Evolutionary conservation across 1,140 invertebrate species (phyloP).

Genomic region (Xylocopa sonorina): DNA sequence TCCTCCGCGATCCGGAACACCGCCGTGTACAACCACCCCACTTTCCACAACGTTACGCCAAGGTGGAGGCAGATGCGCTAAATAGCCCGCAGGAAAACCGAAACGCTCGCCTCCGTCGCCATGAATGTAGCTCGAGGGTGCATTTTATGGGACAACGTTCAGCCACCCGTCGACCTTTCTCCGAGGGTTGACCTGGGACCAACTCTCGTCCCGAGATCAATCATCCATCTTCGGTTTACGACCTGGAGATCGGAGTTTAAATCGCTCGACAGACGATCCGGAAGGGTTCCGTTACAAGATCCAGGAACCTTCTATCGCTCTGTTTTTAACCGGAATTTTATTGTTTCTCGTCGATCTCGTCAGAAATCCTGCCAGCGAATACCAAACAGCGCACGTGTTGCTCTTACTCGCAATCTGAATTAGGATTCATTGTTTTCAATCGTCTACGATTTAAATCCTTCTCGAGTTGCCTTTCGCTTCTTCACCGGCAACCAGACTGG

Average conservation of each 20-base stretch:
- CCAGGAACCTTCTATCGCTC: not conserved
- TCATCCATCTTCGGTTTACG: constrained; percentile 46
- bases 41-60: constrained; percentile 47
- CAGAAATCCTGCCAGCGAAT: no score
- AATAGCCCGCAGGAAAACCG: constrained; percentile 76
- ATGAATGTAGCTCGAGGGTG: constrained; percentile 64
- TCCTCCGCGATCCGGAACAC: not conserved
- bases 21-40: not conserved
- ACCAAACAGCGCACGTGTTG: no score
- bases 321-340: not conserved
- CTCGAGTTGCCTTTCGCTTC: not conserved
- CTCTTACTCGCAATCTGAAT: no score
- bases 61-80: constrained; percentile 78
- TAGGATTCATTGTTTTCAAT: not conserved
- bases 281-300: no score
- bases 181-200: constrained; percentile 35
- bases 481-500: no score
- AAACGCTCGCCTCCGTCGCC: constrained; percentile 60
- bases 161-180: constrained; percentile 54
- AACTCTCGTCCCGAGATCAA: constrained; percentile 49
- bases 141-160: constrained; percentile 65
- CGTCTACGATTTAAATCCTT: not conserved
- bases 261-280: not conserved
- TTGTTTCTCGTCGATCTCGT: not conserved
- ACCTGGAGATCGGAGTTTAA: not conserved